Evolutionary conservation across 2,113 vertebrate species (phyloP), one percentile per base, ranked within the genome.

Genomic region (Hucho hucho): DNA sequence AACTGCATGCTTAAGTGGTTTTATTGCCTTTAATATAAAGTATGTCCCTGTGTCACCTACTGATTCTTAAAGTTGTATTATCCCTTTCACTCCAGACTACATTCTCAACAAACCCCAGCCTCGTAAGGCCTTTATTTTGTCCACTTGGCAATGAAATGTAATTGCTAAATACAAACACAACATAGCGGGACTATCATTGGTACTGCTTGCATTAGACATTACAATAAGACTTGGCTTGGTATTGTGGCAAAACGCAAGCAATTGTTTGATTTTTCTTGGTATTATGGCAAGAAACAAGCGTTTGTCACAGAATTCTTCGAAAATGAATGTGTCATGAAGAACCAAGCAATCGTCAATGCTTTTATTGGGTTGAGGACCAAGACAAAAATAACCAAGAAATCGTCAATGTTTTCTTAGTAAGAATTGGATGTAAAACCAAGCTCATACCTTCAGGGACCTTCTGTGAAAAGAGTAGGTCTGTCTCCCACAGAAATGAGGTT

Each of bases 131-230:
- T 74, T 72, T 84, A 70, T 81, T 70, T 43, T 43, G 59, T 49
- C 84, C 76, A 88, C 37, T 11, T 43, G 9, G 37, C 37, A 43
- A 43, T 88, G 75, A 84, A 81, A 83, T 76, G 70, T 83, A 83
- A 89, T 81, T 86, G 79, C 37, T 37, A 9, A 37, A 37, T 43
- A 43, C 37, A 76, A 78, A 82, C 24, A 72, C 64, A 37, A 24
- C 2, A 24, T 71, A 65, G 64, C 1, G 25, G 78, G 64, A 82
- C 73, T 78, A 72, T 72, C 68, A 22, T 76, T 43, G 59, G 66
- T 75, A 49, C 32, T 63, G 22, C 61, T 72, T 78, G 67, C 14
- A n/a, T 82, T 79, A 76, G 73, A 82, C 69, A 84, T 65, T 28
- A 7, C 64, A 28, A 14, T 65, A 18, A 43, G 37, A 43, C 37